These are phyloP conservation scores for Hybognathus amarus DNA, from an alignment of 2,797 vertebrate genomes.

Conservation along the genomic window DNA sequence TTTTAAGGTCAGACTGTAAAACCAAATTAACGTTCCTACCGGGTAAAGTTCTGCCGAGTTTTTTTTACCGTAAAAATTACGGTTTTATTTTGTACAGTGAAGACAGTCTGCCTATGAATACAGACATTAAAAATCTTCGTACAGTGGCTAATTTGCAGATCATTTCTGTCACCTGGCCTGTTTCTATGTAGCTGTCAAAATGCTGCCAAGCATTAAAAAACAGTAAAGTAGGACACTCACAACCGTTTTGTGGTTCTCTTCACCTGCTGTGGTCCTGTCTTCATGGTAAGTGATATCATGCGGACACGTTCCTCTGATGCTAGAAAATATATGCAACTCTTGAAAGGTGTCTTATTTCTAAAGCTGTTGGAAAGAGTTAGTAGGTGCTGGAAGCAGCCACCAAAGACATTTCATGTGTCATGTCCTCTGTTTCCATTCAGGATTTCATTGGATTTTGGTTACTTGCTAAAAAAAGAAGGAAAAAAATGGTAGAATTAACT, in stretches of 20 bases:
- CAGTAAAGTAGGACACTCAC: neutral
- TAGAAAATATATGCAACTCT: constrained; percentile 22
- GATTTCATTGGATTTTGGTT: neutral
- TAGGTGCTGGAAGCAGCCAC: neutral
- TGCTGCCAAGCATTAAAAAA: constrained; percentile 3
- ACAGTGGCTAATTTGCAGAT: neutral
- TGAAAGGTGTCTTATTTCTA: constrained; percentile 31
- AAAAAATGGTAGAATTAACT: neutral
- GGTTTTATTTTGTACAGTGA: no score
- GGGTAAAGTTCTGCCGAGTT: no score
- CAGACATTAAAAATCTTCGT: neutral
- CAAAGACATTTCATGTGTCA: neutral
- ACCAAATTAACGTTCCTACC: no score
- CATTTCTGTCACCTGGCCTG: neutral
- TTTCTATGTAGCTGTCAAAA: constrained; percentile 21
- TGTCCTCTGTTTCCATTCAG: neutral
- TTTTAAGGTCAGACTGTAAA: no score
- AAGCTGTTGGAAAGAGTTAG: neutral
- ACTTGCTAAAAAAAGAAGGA: neutral
- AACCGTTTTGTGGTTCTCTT: constrained; percentile 16
- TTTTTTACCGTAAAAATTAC: no score
- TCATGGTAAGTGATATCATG: constrained; percentile 16
- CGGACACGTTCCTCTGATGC: constrained; percentile 16
- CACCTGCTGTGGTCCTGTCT: constrained; percentile 34
- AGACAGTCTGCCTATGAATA: neutral